These are phyloP conservation scores for Syndactyla subalaris DNA, from an alignment of 2,797 vertebrate genomes.

Conservation along the genomic window DNA sequence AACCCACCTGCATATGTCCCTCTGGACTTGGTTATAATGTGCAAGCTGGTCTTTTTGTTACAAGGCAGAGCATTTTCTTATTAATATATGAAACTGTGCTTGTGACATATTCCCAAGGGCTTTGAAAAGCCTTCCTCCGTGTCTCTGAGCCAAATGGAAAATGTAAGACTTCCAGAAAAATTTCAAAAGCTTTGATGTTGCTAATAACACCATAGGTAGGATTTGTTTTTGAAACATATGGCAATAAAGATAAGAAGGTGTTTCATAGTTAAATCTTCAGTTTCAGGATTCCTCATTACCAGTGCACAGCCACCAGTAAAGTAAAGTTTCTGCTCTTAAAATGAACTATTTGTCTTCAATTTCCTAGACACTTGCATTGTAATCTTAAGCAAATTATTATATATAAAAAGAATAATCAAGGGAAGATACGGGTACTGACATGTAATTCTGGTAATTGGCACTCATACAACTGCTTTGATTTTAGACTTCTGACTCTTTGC, in stretches of 20 bases:
- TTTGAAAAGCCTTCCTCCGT: slow-evolving; percentile 23
- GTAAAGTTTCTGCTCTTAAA: not conserved
- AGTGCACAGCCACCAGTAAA: not conserved
- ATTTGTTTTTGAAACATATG: slow-evolving; percentile 28
- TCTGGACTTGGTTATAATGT: slow-evolving; percentile 28
- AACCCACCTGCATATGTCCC: not conserved
- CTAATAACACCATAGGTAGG: slow-evolving; percentile 18
- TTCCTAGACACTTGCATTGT: not conserved
- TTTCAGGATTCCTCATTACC: not conserved
- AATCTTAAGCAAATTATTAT: not conserved
- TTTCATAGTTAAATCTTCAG: slow-evolving; percentile 2
- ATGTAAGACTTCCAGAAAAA: slow-evolving; percentile 25
- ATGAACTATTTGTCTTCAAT: not conserved
- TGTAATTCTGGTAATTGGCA: not conserved
- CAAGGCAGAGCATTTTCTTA: not conserved
- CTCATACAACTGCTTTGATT: not conserved
- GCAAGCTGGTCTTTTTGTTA: slow-evolving; percentile 31
- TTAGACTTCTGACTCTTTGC: not conserved
- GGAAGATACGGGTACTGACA: not conserved
- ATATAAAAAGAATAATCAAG: not conserved
- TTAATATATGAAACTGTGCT: slow-evolving; percentile 17
- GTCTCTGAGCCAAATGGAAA: slow-evolving; percentile 28
- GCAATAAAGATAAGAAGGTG: slow-evolving; percentile 18
- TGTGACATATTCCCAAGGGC: not conserved
- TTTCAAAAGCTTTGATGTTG: slow-evolving; percentile 43